These are phyloP conservation scores for Amia ocellicauda DNA, from an alignment of 2,113 vertebrate species.

Conservation along the genomic window DNA sequence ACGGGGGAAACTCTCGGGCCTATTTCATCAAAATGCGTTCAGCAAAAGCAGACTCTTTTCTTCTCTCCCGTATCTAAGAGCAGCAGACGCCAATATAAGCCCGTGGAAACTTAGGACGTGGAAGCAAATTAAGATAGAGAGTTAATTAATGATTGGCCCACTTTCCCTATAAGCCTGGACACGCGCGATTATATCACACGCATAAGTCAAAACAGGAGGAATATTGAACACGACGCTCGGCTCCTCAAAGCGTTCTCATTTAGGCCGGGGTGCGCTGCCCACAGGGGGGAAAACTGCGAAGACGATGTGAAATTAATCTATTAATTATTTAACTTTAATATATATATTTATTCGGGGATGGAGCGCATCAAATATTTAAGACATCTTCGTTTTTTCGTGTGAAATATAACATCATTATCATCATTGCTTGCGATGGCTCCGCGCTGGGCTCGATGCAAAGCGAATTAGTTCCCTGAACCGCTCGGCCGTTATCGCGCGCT, in stretches of 20 bases:
- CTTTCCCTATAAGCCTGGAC: neutral
- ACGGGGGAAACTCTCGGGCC: neutral
- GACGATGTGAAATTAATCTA: slow-evolving; percentile 41
- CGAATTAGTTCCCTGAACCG: no score
- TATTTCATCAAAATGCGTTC: slow-evolving; percentile 4
- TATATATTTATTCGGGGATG: slow-evolving; percentile 52
- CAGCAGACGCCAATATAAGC: neutral
- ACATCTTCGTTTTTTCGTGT: slow-evolving; percentile 10
- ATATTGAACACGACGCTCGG: neutral
- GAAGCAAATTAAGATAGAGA: neutral
- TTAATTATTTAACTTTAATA: slow-evolving; percentile 52
- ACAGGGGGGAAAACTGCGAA: slow-evolving; percentile 18
- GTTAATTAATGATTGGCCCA: slow-evolving; percentile 2
- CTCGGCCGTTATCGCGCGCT: no score
- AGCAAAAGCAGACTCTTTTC: neutral
- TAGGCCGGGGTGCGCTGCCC: neutral
- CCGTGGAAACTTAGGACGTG: neutral
- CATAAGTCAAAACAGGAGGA: neutral
- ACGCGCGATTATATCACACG: neutral
- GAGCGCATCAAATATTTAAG: slow-evolving; percentile 43
- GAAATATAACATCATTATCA: slow-evolving; percentile 41
- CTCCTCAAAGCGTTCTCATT: neutral
- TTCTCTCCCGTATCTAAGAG: neutral
- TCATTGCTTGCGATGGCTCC: slow-evolving; percentile 22
- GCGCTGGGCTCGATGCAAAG: neutral